phyloP scores from a whole-genome alignment of 2,113 vertebrate genomes.

The Chamaea fasciata region DNA sequence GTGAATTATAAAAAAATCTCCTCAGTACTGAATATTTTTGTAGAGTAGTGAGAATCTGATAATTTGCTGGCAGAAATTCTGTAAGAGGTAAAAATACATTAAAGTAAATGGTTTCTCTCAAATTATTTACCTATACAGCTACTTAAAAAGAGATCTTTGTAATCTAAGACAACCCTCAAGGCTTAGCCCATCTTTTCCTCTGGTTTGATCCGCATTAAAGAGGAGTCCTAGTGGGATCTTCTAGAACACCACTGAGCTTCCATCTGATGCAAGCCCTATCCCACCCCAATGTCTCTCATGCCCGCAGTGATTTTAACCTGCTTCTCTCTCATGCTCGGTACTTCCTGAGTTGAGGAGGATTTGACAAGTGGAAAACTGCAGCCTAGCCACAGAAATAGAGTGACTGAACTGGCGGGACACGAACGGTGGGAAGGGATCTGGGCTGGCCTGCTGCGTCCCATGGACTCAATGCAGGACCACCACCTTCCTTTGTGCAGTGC shows the following conservation, averaged over 20 bases:
- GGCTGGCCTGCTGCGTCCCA: not conserved
- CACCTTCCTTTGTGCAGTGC: not conserved
- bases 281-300: not conserved
- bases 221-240: not conserved
- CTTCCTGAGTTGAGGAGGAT: not conserved
- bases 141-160: not conserved
- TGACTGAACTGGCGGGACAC: not conserved
- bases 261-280: not conserved
- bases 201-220: not conserved
- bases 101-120: not conserved
- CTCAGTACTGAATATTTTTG: not conserved
- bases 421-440: not conserved
- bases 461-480: fast-evolving
- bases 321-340: fast-evolving
- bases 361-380: not conserved
- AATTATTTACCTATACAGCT: not conserved
- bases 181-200: not conserved
- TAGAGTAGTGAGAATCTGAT: not conserved
- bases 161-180: not conserved
- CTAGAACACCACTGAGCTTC: not conserved
- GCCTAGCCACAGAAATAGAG: not conserved
- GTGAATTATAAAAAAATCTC: not conserved
- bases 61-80: not conserved
- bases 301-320: not conserved
- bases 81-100: not conserved